Base-by-base conservation (phyloP, 1,140 invertebrate species). In the Diorhabda sublineata region DNA sequence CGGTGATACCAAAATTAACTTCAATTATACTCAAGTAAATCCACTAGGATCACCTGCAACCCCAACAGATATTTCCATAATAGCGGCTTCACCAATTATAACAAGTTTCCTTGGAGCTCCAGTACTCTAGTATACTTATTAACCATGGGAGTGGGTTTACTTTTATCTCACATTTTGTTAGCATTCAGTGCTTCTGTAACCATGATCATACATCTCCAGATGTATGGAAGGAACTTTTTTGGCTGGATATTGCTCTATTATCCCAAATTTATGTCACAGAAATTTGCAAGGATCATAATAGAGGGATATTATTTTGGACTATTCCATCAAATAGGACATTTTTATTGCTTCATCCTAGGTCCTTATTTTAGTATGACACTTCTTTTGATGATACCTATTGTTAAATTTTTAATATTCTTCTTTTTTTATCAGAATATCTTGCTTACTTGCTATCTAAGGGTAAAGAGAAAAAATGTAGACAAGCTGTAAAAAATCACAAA, bases 371-470 rank as follows among this genome's bases (percentile, higher is more conserved):
- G 83, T 0, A 95, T 93, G 7, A 88, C 90, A 70, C 86, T 90
- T 69, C 79, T 86, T 2, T 90, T 88, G 69, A 81, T 87, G 3
- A 79, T 85, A 0, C 76, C 90, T 52, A 89, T 89, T 0, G 73
- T 88, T 1, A 41, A 88, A 1, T 90, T 93, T 79, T 77, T 90
- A 52, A 73, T 91, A 0, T 67, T 85, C 0, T 87, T 89, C 71
- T 3, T 64, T 87, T 89, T 63, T 90, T 95, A 83, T 93, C 94
- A 0, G 94, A 97, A 77, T 91, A 91, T 42, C 94, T 94, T 0
- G 89, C 88, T 63, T 92, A 86, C 69, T 82, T 90, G 47, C 79
- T 92, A 0, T 81, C 82, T 4, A 86, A 86, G 75, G 83, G 82
- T 26, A 83, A 86, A 26, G 84, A 84, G 45, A 79, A 85, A 3